Evolutionary conservation across 2,888 invertebrate genomes (phyloP).

Genomic region (Belgica antarctica): DNA sequence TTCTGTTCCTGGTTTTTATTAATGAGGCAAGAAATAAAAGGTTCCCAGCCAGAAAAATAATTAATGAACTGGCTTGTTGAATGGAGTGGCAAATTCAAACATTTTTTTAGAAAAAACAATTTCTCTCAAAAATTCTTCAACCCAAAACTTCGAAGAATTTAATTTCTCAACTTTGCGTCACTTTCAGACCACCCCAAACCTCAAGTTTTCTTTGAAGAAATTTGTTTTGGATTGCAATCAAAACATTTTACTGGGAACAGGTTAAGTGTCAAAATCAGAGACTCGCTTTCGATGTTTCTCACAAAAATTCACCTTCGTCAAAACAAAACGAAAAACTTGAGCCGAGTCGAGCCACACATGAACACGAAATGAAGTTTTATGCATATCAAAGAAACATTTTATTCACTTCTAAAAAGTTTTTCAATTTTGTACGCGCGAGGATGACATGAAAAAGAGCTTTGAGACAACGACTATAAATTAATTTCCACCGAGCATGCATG

Average conservation of each 20-base stretch:
- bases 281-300: too few species aligned
- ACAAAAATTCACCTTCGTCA: neutral
- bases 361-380: neutral
- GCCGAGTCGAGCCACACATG: neutral
- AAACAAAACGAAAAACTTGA: neutral
- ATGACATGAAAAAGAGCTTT: neutral
- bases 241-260: neutral
- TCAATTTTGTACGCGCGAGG: neutral
- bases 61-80: too few species aligned
- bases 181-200: too few species aligned
- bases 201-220: neutral
- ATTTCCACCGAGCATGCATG: constrained; percentile 41
- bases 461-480: constrained; percentile 36
- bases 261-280: neutral
- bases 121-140: too few species aligned
- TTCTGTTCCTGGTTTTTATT: neutral
- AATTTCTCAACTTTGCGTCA: too few species aligned
- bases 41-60: neutral
- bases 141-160: too few species aligned
- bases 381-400: constrained; percentile 20
- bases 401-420: constrained; percentile 1
- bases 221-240: neutral
- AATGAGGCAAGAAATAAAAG: neutral
- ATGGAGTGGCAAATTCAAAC: too few species aligned
- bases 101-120: too few species aligned